Base-by-base conservation (phyloP, 2,888 invertebrate genomes). In the Aphodius sticticus region DNA sequence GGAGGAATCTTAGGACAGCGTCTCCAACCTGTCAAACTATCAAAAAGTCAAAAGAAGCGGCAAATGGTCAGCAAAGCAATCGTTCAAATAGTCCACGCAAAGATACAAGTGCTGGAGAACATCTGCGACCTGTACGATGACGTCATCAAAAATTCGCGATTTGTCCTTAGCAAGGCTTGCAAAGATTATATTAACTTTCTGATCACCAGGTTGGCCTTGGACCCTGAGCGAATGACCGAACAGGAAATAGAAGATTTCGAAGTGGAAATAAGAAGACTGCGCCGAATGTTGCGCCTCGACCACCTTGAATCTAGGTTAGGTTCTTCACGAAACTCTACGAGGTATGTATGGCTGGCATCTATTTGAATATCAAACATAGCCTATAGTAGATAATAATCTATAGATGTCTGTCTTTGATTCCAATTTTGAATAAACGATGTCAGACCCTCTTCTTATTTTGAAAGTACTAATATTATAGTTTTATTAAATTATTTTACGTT, bases 231-330 rank as follows among this genome's bases (percentile, higher is more conserved):
- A 16, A 84, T 87, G 69, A 86, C 86, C 9, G 81, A 84, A 16
- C 88, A 89, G 83, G 86, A 87, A 82, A 84, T 86, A 15, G 80
- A 83, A 6, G 88, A 89, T 83, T 83, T 87, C 16, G 76, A 83
- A 35, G 69, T 83, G 15, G 88, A 89, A 83, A 79, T 87, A 12
- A 82, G 85, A 70, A 82, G 88, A 38, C 83, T 88, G 15, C 77
- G 83, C 16, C 83, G 86, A 79, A 85, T 87, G n/a, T 80, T 84
- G 3, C 84, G 87, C 77, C 84, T 87, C 35, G 76, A 69, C 15
- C 75, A 75, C 38, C 81, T 85, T 9, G 77, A 69, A 9, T n/a
- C 70, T 35, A 35, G 74, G 6, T 74, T 74, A 74, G 6, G n/a
- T 35, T n/a, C 36, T 12, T 6, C 74, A 14, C 35, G 7, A 14